Conservation (phyloP, 2,113 vertebrate species). For the Lucifuga dentata region DNA sequence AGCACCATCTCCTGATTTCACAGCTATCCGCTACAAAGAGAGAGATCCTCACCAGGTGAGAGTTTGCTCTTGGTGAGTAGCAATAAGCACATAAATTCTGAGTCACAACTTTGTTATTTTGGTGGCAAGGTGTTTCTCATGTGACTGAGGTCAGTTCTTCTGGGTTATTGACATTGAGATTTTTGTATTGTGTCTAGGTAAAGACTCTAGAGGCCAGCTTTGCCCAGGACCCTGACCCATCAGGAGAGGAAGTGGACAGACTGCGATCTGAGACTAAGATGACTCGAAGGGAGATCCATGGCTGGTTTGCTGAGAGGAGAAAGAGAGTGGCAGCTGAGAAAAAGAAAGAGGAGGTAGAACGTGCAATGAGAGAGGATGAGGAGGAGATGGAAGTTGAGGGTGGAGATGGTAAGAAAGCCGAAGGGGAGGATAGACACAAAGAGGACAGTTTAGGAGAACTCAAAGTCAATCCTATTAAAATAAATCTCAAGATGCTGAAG, state of each 20-base stretch:
- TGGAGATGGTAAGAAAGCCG: too few relatives aligned
- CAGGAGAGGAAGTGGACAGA: slow-evolving; percentile 91
- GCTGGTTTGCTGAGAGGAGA: slow-evolving; percentile 94
- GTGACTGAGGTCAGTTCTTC: not conserved
- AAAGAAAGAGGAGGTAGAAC: slow-evolving; percentile 85
- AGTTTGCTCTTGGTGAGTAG: too few relatives aligned
- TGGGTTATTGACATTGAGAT: not conserved
- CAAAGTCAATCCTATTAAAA: slow-evolving; percentile 98
- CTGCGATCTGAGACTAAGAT: slow-evolving; percentile 95
- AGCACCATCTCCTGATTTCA: slow-evolving; percentile 92
- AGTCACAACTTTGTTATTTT: too few relatives aligned
- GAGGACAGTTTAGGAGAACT: slow-evolving; percentile 85
- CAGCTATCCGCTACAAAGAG: slow-evolving; percentile 93
- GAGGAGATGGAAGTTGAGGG: slow-evolving; percentile 62
- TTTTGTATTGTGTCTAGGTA: slow-evolving; percentile 45
- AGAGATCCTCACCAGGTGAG: slow-evolving; percentile 93
- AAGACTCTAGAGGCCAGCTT: slow-evolving; percentile 92
- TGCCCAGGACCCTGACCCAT: slow-evolving; percentile 86
- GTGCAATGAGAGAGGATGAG: too few relatives aligned
- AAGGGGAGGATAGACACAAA: slow-evolving; percentile 80
- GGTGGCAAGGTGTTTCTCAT: not conserved
- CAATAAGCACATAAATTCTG: too few relatives aligned
- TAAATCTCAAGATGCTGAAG: slow-evolving; percentile 96
- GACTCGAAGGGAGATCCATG: slow-evolving; percentile 96
- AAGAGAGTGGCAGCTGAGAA: slow-evolving; percentile 86